These are phyloP conservation scores for Enchytraeus crypticus DNA, from an alignment of 2,888 invertebrate species.

Conservation along the genomic window DNA sequence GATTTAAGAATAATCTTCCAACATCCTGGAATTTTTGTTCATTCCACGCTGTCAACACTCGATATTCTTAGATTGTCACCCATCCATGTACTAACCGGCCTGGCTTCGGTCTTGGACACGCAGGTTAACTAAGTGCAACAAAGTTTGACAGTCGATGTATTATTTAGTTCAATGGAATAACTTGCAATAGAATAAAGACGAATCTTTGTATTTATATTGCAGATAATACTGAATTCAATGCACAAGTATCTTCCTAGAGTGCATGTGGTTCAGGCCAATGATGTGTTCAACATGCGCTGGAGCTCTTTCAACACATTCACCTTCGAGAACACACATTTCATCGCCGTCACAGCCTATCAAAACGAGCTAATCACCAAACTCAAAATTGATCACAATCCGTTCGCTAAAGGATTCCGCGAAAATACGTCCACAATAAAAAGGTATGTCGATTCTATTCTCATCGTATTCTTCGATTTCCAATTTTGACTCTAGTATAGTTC, in stretches of 20 bases:
- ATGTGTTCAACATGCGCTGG: conserved; percentile 54
- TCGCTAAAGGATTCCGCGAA: conserved; percentile 52
- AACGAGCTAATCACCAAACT: conserved; percentile 51
- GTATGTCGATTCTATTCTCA: background rate
- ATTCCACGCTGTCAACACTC: too few relatives aligned
- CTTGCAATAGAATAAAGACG: too few relatives aligned
- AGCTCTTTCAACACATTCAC: conserved; percentile 46
- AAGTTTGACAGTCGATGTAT: too few relatives aligned
- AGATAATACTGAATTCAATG: conserved; percentile 50
- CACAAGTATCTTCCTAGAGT: conserved; percentile 49
- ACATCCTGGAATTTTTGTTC: too few relatives aligned
- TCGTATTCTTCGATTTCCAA: too few relatives aligned
- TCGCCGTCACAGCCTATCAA: conserved; percentile 49
- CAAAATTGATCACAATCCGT: conserved; percentile 52
- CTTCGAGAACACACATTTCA: conserved; percentile 47
- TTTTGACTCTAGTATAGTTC: too few relatives aligned
- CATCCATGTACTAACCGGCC: too few relatives aligned
- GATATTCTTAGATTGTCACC: too few relatives aligned
- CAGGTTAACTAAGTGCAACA: too few relatives aligned
- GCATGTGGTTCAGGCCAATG: conserved; percentile 53
- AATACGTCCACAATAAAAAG: conserved; percentile 52
- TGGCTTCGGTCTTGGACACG: too few relatives aligned
- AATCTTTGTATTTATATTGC: conserved; percentile 12
- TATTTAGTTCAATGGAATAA: too few relatives aligned
- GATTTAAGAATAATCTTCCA: too few relatives aligned